Percentiles rank a stretch among this genome's conserved stretches.
Evolutionary conservation across 2,113 vertebrate genomes (phyloP).

Genomic region (Neodon shergylaensis): DNA sequence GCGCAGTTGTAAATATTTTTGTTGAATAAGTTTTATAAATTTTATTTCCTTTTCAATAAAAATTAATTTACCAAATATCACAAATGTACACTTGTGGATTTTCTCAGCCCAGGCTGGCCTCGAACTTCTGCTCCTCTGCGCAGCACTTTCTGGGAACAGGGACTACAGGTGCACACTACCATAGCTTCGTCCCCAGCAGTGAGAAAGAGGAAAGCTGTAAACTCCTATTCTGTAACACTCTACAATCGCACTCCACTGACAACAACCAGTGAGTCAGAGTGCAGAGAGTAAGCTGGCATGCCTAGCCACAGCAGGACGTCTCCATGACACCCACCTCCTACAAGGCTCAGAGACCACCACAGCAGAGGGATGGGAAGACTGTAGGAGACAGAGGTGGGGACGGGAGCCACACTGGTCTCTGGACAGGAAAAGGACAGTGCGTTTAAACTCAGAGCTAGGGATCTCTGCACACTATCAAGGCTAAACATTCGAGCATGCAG

Average conservation of each 20-base stretch:
- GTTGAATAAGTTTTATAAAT: not conserved
- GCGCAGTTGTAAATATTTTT: not conserved
- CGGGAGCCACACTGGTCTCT: not conserved
- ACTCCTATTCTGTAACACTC: not conserved
- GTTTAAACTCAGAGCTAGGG: not conserved
- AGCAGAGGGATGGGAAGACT: not conserved
- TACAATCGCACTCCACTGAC: not conserved
- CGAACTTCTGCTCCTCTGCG: not conserved
- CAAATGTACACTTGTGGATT: not conserved
- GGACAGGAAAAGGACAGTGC: not conserved
- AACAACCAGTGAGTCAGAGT: not conserved
- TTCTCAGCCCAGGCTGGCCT: not conserved
- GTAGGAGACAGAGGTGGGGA: not conserved
- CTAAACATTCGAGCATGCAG: not conserved
- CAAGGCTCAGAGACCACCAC: not conserved
- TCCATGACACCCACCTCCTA: rapidly evolving
- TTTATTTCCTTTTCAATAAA: slow-evolving; percentile 39
- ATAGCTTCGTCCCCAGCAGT: not conserved
- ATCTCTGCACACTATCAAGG: not conserved
- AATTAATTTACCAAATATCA: not conserved
- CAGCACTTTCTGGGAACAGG: not conserved
- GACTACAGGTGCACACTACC: not conserved
- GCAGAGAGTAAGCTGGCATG: not conserved
- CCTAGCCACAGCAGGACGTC: not conserved
- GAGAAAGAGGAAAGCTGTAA: not conserved